Base-by-base conservation (phyloP, 2,113 vertebrate genomes). In the Phrynosoma platyrhinos region DNA sequence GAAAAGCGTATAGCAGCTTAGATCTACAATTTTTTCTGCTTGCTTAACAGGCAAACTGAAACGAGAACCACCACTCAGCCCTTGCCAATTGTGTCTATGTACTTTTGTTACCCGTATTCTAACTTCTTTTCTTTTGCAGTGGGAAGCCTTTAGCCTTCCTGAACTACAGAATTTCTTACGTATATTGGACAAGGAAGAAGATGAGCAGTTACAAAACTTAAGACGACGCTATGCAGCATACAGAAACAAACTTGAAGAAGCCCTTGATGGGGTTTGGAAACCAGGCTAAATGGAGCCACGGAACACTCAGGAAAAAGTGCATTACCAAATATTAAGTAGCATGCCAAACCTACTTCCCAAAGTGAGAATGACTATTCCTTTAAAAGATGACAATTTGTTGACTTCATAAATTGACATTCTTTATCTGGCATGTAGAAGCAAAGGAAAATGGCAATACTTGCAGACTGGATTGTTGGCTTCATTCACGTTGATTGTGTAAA, bases 141-240 rank as follows among this genome's bases (percentile, higher is more conserved):
- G 99, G 99, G 99, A 99, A 86, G 99, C 98, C 40, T 99, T 99
- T 90, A 98, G 96, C 87, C 96, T 99, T 91, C 98, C 99, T 0
- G 99, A 99, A 93, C 97, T 99, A 76, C 96, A 98, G 7, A 99
- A 99, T 95, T 99, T 99, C 96, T 92, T 99, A 92, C 97, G 98
- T 3, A 98, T 99, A 95, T 95, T 99, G 91, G 97, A 99, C 86
- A 99, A 98, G 92, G 99, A 99, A 87, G 99, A 99, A 87, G 95
- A 96, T 0, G 99, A 99, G 91, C 99, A 99, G 93, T 89, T 96
- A 89, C 97, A 97, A 75, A 95, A 90, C 36, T 91, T 99, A 88
- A 95, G 94, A 85, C 96, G 89, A 16, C 98, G 99, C 92, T 99
- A 99, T 0, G 83, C 95, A 20, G 92, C 90, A 82, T 99, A 99